Conservation (phyloP, 2,797 vertebrate species). For the Crocodylus rhombifer region DNA sequence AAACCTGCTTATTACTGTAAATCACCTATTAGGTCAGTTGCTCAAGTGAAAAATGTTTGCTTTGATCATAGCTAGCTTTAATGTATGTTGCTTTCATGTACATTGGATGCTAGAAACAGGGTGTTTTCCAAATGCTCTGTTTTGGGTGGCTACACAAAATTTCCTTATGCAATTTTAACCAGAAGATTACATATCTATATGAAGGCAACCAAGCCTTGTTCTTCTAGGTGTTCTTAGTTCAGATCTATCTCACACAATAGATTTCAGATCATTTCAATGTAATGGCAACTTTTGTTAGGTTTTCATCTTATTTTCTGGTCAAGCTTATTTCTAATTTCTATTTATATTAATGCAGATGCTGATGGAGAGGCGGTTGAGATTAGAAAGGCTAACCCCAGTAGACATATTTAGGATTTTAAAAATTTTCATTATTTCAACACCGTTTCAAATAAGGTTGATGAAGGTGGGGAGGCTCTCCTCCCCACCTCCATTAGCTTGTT, state of each 20-base stretch:
- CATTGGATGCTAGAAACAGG: neutral
- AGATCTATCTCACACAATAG: neutral
- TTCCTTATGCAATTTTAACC: neutral
- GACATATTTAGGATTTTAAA: neutral
- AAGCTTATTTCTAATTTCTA: neutral
- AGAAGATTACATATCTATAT: neutral
- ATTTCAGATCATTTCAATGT: neutral
- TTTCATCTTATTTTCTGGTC: neutral
- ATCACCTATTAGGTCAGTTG: neutral
- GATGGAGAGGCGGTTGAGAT: neutral
- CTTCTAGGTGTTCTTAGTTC: neutral
- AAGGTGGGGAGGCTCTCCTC: neutral
- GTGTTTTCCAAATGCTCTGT: neutral
- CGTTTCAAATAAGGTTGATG: neutral
- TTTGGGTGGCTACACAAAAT: neutral
- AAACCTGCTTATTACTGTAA: no score
- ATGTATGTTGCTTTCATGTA: rapidly evolving
- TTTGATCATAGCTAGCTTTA: neutral
- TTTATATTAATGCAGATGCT: neutral
- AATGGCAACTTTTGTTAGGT: neutral
- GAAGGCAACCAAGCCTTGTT: neutral
- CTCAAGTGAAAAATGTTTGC: neutral
- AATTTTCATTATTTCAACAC: neutral
- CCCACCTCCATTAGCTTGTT: neutral
- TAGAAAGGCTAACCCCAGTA: neutral